A percentile compares a stretch with the other conserved stretches of the same genome.
Conservation (phyloP, 2,888 invertebrate genomes). For the Rhamphomyia laevipes region DNA sequence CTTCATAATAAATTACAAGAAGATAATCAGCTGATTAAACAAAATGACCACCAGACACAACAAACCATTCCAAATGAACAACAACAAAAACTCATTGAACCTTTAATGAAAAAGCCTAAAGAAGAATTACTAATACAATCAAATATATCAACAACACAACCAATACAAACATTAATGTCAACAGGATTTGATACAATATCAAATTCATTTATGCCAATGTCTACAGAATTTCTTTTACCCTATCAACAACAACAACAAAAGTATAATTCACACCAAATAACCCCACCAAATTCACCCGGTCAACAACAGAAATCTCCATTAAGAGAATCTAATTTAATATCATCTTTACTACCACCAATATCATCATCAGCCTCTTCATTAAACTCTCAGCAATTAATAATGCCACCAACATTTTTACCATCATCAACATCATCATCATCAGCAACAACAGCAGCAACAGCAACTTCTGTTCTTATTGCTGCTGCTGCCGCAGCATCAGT, state of each 20-base stretch:
- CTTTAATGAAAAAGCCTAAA: background rate
- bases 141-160: background rate
- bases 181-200: background rate
- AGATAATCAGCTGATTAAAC: slow-evolving; percentile 11
- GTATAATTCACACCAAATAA: slow-evolving; percentile 10
- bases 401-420: background rate
- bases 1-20: background rate
- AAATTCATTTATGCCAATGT: no score
- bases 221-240: slow-evolving; percentile 1
- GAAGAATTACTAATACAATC: slow-evolving; percentile 3
- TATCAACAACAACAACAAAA: slow-evolving; percentile 14
- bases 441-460: slow-evolving; percentile 9
- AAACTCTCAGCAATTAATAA: no score
- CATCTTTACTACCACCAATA: background rate
- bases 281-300: slow-evolving; percentile 9
- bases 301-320: slow-evolving; percentile 8
- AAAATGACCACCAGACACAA: slow-evolving; percentile 19
- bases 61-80: slow-evolving; percentile 17
- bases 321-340: background rate
- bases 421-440: background rate
- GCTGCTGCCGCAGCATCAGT: background rate
- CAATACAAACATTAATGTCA: background rate
- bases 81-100: background rate
- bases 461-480: background rate
- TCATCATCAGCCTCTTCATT: background rate